Conservation (phyloP, 1,140 invertebrate genomes). For the Sinella curviseta region DNA sequence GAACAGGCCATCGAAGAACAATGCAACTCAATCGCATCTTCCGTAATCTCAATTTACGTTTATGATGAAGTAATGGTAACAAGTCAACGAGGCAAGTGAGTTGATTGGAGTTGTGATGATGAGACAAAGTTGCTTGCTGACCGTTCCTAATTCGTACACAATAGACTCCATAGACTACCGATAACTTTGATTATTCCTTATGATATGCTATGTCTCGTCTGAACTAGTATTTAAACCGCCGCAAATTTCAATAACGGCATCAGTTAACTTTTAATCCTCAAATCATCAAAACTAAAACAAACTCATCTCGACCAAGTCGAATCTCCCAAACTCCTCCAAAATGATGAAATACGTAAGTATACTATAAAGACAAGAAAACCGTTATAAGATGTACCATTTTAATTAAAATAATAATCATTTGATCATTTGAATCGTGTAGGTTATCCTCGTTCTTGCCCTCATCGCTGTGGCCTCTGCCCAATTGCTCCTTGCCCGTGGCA, state of each 20-base stretch:
- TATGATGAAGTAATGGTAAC: too few species aligned
- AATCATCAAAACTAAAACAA: neutral
- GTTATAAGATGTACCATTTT: neutral
- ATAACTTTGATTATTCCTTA: neutral
- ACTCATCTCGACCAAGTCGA: neutral
- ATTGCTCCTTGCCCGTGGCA: constrained; percentile 13
- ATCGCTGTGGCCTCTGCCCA: neutral
- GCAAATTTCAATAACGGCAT: neutral
- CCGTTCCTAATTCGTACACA: too few species aligned
- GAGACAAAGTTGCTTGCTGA: too few species aligned
- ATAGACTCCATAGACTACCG: too few species aligned
- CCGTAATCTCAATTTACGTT: too few species aligned
- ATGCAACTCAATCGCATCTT: too few species aligned
- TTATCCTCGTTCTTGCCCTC: constrained; percentile 17
- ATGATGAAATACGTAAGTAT: constrained; percentile 23
- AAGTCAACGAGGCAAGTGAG: too few species aligned
- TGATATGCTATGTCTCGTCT: neutral
- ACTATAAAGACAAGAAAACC: neutral
- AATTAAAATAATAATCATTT: neutral
- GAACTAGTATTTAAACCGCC: neutral
- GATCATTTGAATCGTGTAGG: neutral
- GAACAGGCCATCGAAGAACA: too few species aligned
- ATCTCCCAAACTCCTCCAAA: neutral
- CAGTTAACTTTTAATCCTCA: neutral
- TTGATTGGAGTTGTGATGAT: too few species aligned